phyloP scores from a whole-genome alignment of 2,113 vertebrate species.

The Microtus oregoni region DNA sequence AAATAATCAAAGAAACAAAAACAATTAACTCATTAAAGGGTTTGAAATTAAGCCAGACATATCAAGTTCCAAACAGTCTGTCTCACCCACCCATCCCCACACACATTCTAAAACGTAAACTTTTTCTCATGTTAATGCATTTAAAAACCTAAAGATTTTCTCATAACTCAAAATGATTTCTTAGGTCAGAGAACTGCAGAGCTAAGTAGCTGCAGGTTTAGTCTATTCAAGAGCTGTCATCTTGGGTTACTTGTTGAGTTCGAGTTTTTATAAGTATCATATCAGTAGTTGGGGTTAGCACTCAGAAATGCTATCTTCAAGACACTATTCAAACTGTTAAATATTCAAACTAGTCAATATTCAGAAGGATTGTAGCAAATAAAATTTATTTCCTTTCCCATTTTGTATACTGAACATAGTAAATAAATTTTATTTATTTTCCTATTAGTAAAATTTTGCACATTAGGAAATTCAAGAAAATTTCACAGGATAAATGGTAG shows the following conservation, averaged over 20 bases:
- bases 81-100: background rate
- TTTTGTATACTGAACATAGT: background rate
- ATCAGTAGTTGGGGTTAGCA: background rate
- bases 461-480: background rate
- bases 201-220: background rate
- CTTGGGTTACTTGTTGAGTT: background rate
- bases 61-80: background rate
- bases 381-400: background rate
- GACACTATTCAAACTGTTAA: background rate
- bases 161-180: constrained; percentile 9
- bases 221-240: background rate
- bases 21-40: background rate
- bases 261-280: background rate
- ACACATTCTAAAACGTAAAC: background rate
- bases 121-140: constrained; percentile 13
- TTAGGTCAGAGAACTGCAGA: background rate
- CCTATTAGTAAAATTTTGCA: background rate
- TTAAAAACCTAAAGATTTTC: constrained; percentile 59
- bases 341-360: background rate
- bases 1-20: constrained; percentile 54
- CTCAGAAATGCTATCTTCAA: background rate
- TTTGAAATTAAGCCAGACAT: background rate
- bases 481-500: background rate
- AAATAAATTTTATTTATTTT: background rate
- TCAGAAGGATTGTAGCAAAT: background rate